Base-by-base conservation (phyloP, 2,113 vertebrate genomes). In the Mesoclemmys tuberculata region DNA sequence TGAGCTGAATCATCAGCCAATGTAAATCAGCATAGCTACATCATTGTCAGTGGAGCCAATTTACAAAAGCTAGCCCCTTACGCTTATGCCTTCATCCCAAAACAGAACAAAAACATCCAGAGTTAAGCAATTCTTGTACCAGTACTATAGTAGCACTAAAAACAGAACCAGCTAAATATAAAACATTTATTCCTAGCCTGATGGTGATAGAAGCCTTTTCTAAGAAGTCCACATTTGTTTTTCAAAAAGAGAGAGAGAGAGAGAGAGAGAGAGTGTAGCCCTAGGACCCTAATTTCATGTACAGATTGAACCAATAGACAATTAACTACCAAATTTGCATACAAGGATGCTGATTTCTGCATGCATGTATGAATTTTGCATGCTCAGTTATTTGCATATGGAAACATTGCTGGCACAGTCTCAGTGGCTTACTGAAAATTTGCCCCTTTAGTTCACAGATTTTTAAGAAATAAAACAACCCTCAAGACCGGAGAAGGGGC, bases 71-170 rank as follows among this genome's bases (percentile, higher is more conserved):
- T 31, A 13, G n/a, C 79, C 26, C 6, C 35, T 91, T 92, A 46
- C 95, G 14, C 96, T 95, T 93, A 95, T 96, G 77, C 26, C 77
- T 79, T 48, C 95, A 74, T 75, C 95, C 78, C 93, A 92, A 80
- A 94, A n/a, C 71, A 90, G 41, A 90, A 16, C n/a, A 78, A 85
- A 83, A 80, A 78, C 13, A n/a, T 87, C 49, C 18, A 10, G 10
- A 92, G 74, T 91, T 94, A 95, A 94, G 54, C 93, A 96, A 49
- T 14, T 92, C 64, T 93, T 90, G 89, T 51, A 86, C 82, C 93
- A 87, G 92, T 92, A 38, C 38, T 24, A 54, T 26, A 90, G 90
- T 81, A 87, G 64, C 51, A 85, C 88, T 94, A 86, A 94, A 93
- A 96, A 83, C 71, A 94, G 52, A 10, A 78, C 88, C 91, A 56